Evolutionary conservation across 2,797 vertebrate species (phyloP), one percentile per base, ranked within the genome.

Genomic region (Myotis vivesi): DNA sequence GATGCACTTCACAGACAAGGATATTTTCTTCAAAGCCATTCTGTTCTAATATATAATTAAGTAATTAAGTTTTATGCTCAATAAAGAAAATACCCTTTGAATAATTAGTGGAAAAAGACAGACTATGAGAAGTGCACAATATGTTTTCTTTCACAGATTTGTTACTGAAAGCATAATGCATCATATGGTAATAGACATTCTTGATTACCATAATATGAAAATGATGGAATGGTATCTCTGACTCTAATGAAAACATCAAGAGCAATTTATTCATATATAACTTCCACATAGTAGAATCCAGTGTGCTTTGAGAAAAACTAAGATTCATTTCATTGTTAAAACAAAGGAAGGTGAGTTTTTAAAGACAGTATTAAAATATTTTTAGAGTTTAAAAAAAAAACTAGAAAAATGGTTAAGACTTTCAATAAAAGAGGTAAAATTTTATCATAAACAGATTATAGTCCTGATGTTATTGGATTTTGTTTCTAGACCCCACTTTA

Each of bases 31-130:
- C 71, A 91, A 91, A 96, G 68, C 57, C 88, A 96, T 96, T 96
- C 19, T 94, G 25, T 28, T 80, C 80, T 97, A 91, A 84, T 81
- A 91, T 91, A 76, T 95, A 97, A 96, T 97, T 96, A 97, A 96
- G 90, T 92, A 96, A 96, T 96, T 97, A 96, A 89, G 33, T 62
- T 51, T 81, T 55, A 77, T 96, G 80, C 11, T 96, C 88, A 94
- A 79, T 96, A 84, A 95, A 94, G 79, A 97, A 96, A 96, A 94
- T 89, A 91, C 72, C 17, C 17, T 96, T 96, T 94, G 71, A 95
- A 91, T 91, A 96, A 96, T 91, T 95, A 93, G 38, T 59, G 28
- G 73, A 95, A 95, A 94, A 95, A 95, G 17, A 53, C 68, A 95
- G 84, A 87, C 23, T 2, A 44, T 80, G 73, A 89, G 20, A 59